A percentile compares a stretch with the other conserved stretches of the same genome.
These are phyloP conservation scores for Ascaphus truei DNA, from an alignment of 2,113 vertebrate species.

Conservation along the genomic window DNA sequence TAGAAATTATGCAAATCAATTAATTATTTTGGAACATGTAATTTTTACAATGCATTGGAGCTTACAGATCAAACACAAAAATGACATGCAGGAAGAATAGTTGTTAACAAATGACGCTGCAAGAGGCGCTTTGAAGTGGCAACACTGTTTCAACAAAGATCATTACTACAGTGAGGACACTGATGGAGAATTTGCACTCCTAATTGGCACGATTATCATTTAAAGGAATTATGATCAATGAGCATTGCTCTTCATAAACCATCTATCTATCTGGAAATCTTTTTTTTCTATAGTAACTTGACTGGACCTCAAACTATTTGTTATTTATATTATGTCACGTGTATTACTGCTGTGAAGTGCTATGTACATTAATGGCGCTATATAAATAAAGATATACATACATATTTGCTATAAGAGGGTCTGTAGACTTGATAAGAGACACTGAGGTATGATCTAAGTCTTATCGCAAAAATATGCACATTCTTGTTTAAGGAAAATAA, in stretches of 20 bases:
- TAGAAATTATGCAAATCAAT: neutral
- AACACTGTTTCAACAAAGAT: neutral
- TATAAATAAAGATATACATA: too few species aligned
- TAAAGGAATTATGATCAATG: neutral
- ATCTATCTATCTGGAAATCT: neutral
- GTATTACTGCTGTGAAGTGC: neutral
- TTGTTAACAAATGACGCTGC: neutral
- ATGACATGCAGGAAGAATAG: neutral
- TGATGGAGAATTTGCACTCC: slow-evolving; percentile 6
- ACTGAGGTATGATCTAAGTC: neutral
- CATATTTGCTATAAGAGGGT: neutral
- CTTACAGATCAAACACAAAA: neutral
- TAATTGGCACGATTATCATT: neutral
- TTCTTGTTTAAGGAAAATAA: too few species aligned
- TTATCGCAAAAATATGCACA: neutral
- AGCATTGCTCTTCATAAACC: neutral
- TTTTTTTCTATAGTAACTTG: neutral
- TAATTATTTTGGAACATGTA: neutral
- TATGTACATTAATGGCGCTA: neutral
- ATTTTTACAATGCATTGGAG: neutral
- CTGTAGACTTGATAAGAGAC: neutral
- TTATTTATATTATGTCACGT: too few species aligned
- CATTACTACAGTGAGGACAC: neutral
- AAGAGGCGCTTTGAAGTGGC: slow-evolving; percentile 14
- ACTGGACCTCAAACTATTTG: neutral